Base-by-base conservation (phyloP, 2,113 vertebrate species). In the Prunella himalayana region DNA sequence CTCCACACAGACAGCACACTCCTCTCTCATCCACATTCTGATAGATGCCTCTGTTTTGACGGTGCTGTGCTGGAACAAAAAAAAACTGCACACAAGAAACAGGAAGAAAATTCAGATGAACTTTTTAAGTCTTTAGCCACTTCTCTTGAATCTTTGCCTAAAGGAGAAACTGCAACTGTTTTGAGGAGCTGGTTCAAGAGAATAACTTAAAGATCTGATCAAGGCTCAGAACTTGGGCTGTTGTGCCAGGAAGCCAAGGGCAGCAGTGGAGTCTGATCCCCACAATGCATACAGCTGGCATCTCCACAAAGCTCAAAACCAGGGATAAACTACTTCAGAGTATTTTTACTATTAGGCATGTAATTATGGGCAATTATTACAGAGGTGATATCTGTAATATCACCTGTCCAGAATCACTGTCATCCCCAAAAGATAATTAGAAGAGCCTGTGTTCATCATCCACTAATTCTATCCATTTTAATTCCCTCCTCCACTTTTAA, bases 21-120 rank as follows among this genome's bases (percentile, higher is more conserved):
- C 27, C 23, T 44, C 16, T 45, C 31, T 66, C n/a, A n/a, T 47
- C 22, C 42, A 51, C 35, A 23, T 47, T 0, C 0, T 5, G 10
- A 9, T 0, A 4, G n/a, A 20, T n/a, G 31, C 53, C n/a, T 75
- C 28, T 37, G 7, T 56, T 70, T 30, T 1, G 1, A 75, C 51
- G 44, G 33, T 1, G 17, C 22, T n/a, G 33, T 20, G 22, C 37
- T 59, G 19, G 31, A 85, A 68, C 35, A 78, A 88, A 75, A 90
- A 4, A 5, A 14, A 61, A 23, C n/a, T 6, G 6, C 50, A 41
- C 11, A 21, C 6, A 51, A 51, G 18, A 27, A 73, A 35, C 9
- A n/a, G 37, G 11, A 82, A 4, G 47, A 54, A 22, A 68, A 68
- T 8, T 59, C 24, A 45, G 39, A 80, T 14, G 0, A 64, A 56